These are phyloP conservation scores for Vollenhovia emeryi DNA, from an alignment of 1,140 invertebrate genomes.

Conservation along the genomic window DNA sequence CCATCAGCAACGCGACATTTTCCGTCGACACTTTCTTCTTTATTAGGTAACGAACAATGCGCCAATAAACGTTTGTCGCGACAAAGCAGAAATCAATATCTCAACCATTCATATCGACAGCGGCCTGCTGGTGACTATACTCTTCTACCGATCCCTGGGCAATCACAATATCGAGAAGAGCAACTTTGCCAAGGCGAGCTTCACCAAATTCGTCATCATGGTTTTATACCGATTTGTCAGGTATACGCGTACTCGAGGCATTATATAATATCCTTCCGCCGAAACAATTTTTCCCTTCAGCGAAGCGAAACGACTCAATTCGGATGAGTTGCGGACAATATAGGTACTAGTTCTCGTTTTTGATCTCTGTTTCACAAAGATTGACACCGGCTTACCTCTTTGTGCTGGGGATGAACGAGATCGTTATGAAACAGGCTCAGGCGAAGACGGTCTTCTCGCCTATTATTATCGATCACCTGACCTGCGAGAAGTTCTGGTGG, in stretches of 20 bases:
- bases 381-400: constrained; percentile 93
- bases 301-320: not conserved
- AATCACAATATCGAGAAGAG: constrained; percentile 80
- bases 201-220: constrained; percentile 86
- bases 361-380: constrained; percentile 78
- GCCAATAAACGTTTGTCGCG: not conserved
- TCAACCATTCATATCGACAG: constrained; percentile 81
- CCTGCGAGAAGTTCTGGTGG: constrained; percentile 93
- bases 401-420: constrained; percentile 90
- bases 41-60: constrained; percentile 88
- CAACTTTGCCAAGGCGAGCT: constrained; percentile 81
- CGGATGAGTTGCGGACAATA: not conserved
- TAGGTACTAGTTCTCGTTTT: not conserved
- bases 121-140: constrained; percentile 91
- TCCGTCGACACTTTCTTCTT: constrained; percentile 97
- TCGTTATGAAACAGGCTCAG: constrained; percentile 88
- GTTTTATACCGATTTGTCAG: constrained; percentile 89
- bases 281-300: not conserved
- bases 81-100: not conserved
- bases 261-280: not conserved
- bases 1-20: constrained; percentile 95
- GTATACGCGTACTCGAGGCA: constrained; percentile 71
- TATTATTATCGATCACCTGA: constrained; percentile 90
- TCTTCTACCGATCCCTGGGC: constrained; percentile 89
- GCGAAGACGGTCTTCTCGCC: constrained; percentile 91